Base-by-base conservation (phyloP, 2,113 vertebrate species). In the Stomatorhinus ivindoensis region DNA sequence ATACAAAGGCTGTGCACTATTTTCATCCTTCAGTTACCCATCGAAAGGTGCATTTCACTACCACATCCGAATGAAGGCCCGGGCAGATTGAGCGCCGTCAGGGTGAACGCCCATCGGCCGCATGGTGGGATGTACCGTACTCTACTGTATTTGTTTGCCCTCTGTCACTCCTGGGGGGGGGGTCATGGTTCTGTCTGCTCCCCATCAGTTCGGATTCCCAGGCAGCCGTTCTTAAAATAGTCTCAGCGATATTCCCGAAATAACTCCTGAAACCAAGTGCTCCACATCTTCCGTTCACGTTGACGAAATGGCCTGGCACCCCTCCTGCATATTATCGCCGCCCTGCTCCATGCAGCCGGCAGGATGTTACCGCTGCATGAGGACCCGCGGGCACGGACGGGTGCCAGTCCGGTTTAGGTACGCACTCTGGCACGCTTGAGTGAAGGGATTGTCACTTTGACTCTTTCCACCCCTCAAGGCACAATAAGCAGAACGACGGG, bases 311-410 rank as follows among this genome's bases (percentile, higher is more conserved):
- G 21, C 89, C 47, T 61, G 42, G 21, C 48, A 8, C 51, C 50
- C 19, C 21, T 19, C 35, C 2, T 86, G 13, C 93, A 89, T 93
- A 92, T 93, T 94, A 92, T 92, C 91, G 92, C 92, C 91, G 82
- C 92, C 90, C 91, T 90, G 90, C n/a, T 85, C 91, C 90, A 84
- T 42, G 83, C 90, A 92, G 93, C 93, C 93, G 94, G 92, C 91
- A 93, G 92, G 93, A 91, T 90, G 93, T 76, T 42, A 76, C 69
- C 13, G 4, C 35, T 2, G 73, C 92, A 94, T 90, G 93, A 92
- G 91, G 90, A 88, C 92, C 91, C 48, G 92, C 91, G 92, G 92
- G 92, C 91, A 92, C 91, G 92, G 92, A 27, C 91, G 91, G 90
- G 91, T 92, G 93, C 89, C 48, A 55, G 6, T 53, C 48, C 21